Evolutionary conservation across 2,888 invertebrate genomes (phyloP).

Genomic region (Mamestra brassicae): DNA sequence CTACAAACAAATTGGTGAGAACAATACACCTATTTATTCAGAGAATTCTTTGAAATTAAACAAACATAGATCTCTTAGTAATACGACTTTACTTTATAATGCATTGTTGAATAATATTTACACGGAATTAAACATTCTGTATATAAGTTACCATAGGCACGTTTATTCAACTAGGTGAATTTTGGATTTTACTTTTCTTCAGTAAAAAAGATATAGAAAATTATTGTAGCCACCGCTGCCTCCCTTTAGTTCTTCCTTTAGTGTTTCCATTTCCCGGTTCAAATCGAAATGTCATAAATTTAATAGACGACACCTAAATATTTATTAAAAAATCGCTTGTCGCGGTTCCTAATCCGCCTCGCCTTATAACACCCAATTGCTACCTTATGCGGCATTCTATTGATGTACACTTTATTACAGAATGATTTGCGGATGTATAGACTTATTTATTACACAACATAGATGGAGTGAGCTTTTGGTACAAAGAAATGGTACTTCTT

Average conservation of each 20-base stretch:
- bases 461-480: conserved; percentile 24
- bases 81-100: neutral
- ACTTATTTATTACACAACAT: conserved; percentile 62
- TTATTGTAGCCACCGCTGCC: too few relatives aligned
- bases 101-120: neutral
- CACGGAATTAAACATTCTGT: neutral
- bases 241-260: too few relatives aligned
- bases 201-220: too few relatives aligned
- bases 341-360: conserved; percentile 12
- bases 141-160: neutral
- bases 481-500: conserved; percentile 37
- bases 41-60: conserved; percentile 15
- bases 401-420: conserved; percentile 70
- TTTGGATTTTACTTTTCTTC: too few relatives aligned
- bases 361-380: conserved; percentile 22
- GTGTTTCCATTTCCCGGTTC: too few relatives aligned
- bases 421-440: conserved; percentile 77
- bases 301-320: too few relatives aligned
- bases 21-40: neutral
- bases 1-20: neutral
- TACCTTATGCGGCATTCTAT: conserved; percentile 60
- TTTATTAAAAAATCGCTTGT: neutral
- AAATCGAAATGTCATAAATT: too few relatives aligned
- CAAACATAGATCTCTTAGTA: neutral
- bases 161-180: too few relatives aligned